Conservation (phyloP, 2,888 invertebrate species). For the Tinea semifulvella region DNA sequence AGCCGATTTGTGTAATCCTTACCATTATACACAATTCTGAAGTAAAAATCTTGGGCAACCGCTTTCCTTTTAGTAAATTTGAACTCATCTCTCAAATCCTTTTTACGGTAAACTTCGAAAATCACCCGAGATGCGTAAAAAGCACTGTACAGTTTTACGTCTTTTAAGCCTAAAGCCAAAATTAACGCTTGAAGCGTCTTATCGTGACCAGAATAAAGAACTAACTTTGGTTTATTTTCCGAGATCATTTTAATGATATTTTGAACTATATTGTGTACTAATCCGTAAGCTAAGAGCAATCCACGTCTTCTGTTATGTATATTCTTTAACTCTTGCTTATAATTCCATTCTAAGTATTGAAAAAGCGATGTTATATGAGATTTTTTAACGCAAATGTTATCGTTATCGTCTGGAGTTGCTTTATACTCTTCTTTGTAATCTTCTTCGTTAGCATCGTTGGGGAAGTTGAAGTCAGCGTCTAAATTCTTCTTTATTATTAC, state of each 20-base stretch:
- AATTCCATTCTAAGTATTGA: constrained; percentile 84
- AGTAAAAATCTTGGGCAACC: constrained; percentile 76
- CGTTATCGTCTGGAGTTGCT: constrained; percentile 45
- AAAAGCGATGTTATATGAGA: constrained; percentile 82
- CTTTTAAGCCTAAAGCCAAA: constrained; percentile 77
- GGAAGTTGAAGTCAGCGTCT: constrained; percentile 61
- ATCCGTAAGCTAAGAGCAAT: constrained; percentile 80
- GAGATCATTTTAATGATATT: constrained; percentile 85
- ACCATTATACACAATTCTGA: constrained; percentile 87
- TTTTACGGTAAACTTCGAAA: constrained; percentile 85
- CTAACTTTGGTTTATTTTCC: constrained; percentile 76
- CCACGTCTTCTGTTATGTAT: constrained; percentile 71
- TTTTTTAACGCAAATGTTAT: constrained; percentile 68
- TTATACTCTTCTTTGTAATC: constrained; percentile 49
- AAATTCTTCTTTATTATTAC: constrained; percentile 59
- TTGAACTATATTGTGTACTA: constrained; percentile 81
- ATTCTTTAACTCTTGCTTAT: constrained; percentile 70
- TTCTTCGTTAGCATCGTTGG: constrained; percentile 51
- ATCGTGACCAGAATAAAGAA: constrained; percentile 91
- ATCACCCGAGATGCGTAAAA: constrained; percentile 88
- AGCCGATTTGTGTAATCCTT: constrained; percentile 84
- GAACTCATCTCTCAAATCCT: constrained; percentile 51
- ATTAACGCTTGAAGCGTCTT: constrained; percentile 87
- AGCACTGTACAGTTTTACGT: constrained; percentile 72
- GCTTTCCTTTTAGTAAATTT: constrained; percentile 65